A percentile compares a stretch with the other conserved stretches of the same genome.
phyloP scores from a whole-genome alignment of 2,113 vertebrate genomes.

The Petromus typicus region DNA sequence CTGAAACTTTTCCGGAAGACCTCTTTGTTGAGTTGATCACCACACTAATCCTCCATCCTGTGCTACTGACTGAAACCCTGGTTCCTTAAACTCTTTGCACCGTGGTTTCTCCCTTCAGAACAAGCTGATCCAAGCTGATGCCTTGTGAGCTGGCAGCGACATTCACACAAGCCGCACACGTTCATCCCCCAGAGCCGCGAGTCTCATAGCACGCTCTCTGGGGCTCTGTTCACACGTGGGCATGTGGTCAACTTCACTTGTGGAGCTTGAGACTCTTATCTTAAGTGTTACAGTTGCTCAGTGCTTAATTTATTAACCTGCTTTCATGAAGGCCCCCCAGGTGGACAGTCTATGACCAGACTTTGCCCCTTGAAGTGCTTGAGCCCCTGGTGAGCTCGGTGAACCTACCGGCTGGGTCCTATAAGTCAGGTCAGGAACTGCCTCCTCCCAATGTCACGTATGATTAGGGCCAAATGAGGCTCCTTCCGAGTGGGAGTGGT shows the following conservation, averaged over 20 bases:
- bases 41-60: not conserved
- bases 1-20: not conserved
- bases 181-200: not conserved
- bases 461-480: not conserved
- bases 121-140: not conserved
- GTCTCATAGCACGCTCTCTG: rapidly evolving
- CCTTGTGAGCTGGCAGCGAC: not conserved
- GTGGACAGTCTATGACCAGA: not conserved
- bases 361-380: not conserved
- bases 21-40: not conserved
- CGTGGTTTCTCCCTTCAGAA: not conserved
- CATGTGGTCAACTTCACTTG: not conserved
- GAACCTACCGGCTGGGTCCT: not conserved
- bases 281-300: not conserved
- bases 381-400: not conserved
- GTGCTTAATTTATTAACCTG: not conserved
- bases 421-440: not conserved
- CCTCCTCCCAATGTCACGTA: not conserved
- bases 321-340: not conserved
- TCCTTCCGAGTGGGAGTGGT: not conserved
- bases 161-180: too few relatives aligned
- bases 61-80: not conserved
- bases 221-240: rapidly evolving
- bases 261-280: not conserved
- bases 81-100: not conserved